Evolutionary conservation across 2,888 invertebrate species (phyloP).

Genomic region (Heterodera filipjevi): DNA sequence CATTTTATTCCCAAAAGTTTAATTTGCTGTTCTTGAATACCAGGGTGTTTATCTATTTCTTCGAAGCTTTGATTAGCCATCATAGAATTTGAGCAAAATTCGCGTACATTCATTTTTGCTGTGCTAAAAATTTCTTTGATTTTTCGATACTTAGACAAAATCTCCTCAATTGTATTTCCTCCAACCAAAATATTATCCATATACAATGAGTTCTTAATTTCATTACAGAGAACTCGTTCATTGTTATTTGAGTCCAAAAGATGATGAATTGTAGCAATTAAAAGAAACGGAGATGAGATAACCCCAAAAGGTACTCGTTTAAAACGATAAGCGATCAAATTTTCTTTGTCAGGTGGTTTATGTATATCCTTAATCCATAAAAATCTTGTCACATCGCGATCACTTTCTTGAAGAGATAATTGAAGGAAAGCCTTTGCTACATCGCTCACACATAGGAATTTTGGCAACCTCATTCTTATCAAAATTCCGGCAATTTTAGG

Average conservation of each 20-base stretch:
- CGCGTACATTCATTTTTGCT: constrained; percentile 31
- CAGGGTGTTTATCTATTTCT: background rate
- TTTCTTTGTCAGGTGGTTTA: constrained; percentile 27
- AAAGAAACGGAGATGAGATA: constrained; percentile 36
- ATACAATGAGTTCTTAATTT: constrained; percentile 29
- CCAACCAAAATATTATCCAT: constrained; percentile 32
- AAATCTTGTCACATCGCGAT: constrained; percentile 41
- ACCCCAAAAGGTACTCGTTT: constrained; percentile 40
- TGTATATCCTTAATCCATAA: constrained; percentile 39
- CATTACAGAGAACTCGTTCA: background rate
- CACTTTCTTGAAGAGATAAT: constrained; percentile 29
- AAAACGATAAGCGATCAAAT: constrained; percentile 35
- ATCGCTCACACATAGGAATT: constrained; percentile 32
- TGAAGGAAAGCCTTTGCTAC: constrained; percentile 45
- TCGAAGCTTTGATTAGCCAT: constrained; percentile 5
- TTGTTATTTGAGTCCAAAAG: constrained; percentile 9
- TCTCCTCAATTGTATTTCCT: background rate
- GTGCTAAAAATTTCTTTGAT: constrained; percentile 15
- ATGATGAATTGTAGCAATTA: constrained; percentile 22
- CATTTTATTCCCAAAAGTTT: constrained; percentile 25
- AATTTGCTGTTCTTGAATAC: background rate
- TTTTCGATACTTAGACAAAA: constrained; percentile 8
- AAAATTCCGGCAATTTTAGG: constrained; percentile 33
- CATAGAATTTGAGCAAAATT: constrained; percentile 24
- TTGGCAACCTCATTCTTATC: constrained; percentile 21